Evolutionary conservation across 2,113 vertebrate species (phyloP), one percentile per base, ranked within the genome.

Genomic region (Tetraodon nigroviridis): DNA sequence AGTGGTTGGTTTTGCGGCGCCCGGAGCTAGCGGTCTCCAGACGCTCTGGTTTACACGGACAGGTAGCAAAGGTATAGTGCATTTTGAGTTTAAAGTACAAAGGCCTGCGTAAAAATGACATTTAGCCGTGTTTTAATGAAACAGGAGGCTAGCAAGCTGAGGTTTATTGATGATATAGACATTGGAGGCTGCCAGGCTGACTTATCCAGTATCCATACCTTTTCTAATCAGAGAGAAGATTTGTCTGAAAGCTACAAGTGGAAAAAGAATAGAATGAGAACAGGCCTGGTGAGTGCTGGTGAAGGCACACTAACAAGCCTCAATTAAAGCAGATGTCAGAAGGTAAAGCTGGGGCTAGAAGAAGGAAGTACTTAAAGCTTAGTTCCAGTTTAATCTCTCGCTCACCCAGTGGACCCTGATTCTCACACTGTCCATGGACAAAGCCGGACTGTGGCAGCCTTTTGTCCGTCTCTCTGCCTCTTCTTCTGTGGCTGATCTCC

Each of bases 1-100:
- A 92, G 91, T 94, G 91, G 95, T 97, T 94, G 77, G 77, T 86
- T 88, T 78, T 73, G 75, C 75, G 73, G 47, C 63, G 83, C 86
- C 85, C 63, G 67, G 75, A 91, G 72, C 91, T 91, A 79, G 87
- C 79, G 85, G 1, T 29, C 82, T 88, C 85, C 64, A 60, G 74
- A 86, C 86, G 80, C 84, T 86, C 76, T 78, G 69, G 87, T 84
- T 85, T 87, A 88, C 83, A 87, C 85, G 86, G 80, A 87, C 58
- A 71, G 69, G 58, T 79, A 71, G 78, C 77, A 64, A 83, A 82
- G 59, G 58, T 68, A 61, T 44, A 64, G 73, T 65, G 82, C 72
- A 73, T 74, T 78, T 75, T 51, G 74, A 84, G 82, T 79, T 67
- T 73, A 81, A 78, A 73, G 44, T 69, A 76, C 57, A 67, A 19